Conservation (phyloP, 2,888 invertebrate species). For the Drosophila borborema region DNA sequence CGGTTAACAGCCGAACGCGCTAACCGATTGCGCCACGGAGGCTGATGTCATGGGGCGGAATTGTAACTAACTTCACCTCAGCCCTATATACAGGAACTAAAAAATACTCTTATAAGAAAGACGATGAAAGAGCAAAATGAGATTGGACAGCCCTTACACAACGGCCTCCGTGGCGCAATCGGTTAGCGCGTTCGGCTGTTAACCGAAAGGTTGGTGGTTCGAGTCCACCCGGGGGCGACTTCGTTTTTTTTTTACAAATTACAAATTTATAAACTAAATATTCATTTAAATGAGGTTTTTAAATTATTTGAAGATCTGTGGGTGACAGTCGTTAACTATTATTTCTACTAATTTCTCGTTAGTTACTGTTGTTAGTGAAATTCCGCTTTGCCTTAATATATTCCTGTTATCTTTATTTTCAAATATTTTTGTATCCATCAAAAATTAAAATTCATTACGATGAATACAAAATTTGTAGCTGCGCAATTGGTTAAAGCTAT, state of each 20-base stretch:
- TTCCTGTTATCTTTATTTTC: too few species aligned
- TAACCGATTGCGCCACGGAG: slow-evolving; percentile 97
- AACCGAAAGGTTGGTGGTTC: slow-evolving; percentile 99
- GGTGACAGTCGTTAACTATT: too few species aligned
- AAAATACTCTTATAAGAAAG: background rate
- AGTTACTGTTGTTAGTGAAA: too few species aligned
- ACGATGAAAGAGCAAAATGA: background rate
- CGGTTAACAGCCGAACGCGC: slow-evolving; percentile 99
- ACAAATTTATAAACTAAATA: background rate
- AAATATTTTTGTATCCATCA: too few species aligned
- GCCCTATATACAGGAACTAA: background rate
- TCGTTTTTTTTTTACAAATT: slow-evolving; percentile 13
- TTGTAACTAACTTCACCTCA: background rate
- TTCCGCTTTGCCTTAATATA: too few species aligned
- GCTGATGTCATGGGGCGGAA: slow-evolving; percentile 46
- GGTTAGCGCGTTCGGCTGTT: slow-evolving; percentile 99
- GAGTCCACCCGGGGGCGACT: slow-evolving; percentile 96
- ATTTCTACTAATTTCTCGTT: too few species aligned
- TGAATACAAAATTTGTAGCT: slow-evolving; percentile 11
- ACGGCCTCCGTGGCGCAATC: slow-evolving; percentile 93
- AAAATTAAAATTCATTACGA: background rate
- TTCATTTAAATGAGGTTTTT: too few species aligned
- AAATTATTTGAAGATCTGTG: too few species aligned
- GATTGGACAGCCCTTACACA: background rate
- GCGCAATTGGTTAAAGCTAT: slow-evolving; percentile 58